Evolutionary conservation across 2,888 invertebrate species (phyloP).

Genomic region (Bombyx huttoni): DNA sequence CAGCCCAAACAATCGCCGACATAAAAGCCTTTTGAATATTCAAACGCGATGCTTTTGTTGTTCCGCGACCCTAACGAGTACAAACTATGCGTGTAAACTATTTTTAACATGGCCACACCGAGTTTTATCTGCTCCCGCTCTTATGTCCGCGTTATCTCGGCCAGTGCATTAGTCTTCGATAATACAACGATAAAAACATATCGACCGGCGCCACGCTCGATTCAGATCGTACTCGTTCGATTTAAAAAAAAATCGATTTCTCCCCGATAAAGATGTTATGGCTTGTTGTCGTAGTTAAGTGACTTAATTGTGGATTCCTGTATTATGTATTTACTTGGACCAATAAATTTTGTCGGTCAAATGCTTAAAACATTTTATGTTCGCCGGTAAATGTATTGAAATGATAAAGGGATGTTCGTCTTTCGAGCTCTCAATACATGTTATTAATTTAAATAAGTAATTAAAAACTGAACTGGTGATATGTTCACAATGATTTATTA

Average conservation of each 20-base stretch:
- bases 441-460: constrained; percentile 11
- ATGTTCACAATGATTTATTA: not conserved
- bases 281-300: constrained; percentile 50
- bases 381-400: constrained; percentile 2
- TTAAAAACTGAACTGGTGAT: not conserved
- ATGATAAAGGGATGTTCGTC: not conserved
- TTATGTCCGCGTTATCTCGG: constrained; percentile 59
- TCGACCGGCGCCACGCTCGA: constrained; percentile 66
- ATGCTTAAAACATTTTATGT: constrained; percentile 14
- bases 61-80: constrained; percentile 38
- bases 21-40: constrained; percentile 13
- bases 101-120: constrained; percentile 71
- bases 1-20: too few species aligned
- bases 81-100: constrained; percentile 67
- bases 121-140: constrained; percentile 66
- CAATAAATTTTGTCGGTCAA: constrained; percentile 31
- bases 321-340: constrained; percentile 34
- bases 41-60: constrained; percentile 5
- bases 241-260: constrained; percentile 59
- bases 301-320: constrained; percentile 64
- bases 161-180: constrained; percentile 70
- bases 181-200: constrained; percentile 65
- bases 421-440: too few species aligned
- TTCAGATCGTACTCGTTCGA: constrained; percentile 57
- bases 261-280: constrained; percentile 63